phyloP scores from a whole-genome alignment of 2,113 vertebrate species.

The Semnornis frantzii region DNA sequence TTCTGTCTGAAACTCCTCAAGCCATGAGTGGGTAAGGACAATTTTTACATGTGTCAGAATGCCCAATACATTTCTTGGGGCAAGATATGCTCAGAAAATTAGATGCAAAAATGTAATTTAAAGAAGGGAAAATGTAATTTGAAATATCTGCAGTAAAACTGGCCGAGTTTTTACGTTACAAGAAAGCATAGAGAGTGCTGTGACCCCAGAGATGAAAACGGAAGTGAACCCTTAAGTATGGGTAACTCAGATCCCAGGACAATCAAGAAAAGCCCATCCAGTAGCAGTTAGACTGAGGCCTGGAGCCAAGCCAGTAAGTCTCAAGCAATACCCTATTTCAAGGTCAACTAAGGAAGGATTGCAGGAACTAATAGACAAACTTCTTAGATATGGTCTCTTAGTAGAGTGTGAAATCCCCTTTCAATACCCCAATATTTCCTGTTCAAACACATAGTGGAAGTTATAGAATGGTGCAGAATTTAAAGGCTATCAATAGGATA shows the following conservation, averaged over 20 bases:
- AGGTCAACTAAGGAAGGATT: not conserved
- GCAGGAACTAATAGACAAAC: not conserved
- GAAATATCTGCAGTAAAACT: not conserved
- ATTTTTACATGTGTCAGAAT: not conserved
- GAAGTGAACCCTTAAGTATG: not conserved
- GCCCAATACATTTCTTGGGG: not conserved
- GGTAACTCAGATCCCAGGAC: not conserved
- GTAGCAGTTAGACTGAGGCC: not conserved
- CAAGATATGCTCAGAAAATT: not conserved
- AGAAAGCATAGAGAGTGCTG: not conserved
- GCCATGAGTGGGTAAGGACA: no score
- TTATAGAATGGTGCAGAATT: not conserved
- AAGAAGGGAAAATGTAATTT: not conserved
- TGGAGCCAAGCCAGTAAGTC: not conserved
- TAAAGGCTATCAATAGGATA: not conserved
- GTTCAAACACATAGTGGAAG: not conserved
- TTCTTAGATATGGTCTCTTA: not conserved
- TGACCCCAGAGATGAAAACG: no score
- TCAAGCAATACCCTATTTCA: not conserved
- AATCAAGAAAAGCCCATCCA: not conserved
- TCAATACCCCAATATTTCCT: not conserved
- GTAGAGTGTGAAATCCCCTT: not conserved
- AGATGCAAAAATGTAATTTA: not conserved
- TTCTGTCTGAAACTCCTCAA: not conserved
- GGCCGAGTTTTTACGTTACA: no score